Evolutionary conservation across 2,113 vertebrate species (phyloP), one percentile per base, ranked within the genome.

Genomic region (Cyanocitta stelleri): DNA sequence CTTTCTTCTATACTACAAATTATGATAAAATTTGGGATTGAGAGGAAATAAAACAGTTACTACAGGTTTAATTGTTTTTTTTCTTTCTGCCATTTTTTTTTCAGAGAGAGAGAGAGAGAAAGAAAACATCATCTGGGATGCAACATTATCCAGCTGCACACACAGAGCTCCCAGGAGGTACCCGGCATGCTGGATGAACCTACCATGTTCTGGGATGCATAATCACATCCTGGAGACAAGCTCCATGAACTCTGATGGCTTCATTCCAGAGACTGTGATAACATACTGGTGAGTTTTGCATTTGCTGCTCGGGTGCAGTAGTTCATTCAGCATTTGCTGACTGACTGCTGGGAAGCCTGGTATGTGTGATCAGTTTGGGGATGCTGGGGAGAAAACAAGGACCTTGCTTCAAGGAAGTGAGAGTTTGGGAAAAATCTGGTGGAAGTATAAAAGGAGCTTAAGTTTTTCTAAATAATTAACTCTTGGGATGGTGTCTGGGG

Each of bases 81-180:
- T 39, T 72, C 21, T 64, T 72, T n/a, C 44, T 2, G 3, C 1
- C 7, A 0, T 23, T 3, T 15, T 33, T 46, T 37, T 39, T 56
- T 63, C 16, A 32, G 10, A 55, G 18, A 55, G 49, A 74, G 56
- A 63, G 30, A 74, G 56, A 63, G 26, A 39, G 14, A 46, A 32
- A 86, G 8, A 68, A 80, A 51, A 62, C 27, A 43, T 4, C 4
- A 49, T 62, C n/a, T 67, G 33, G 20, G 61, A 85, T 49, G 12
- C 74, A 95, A 68, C 20, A 29, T 35, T 68, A 76, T 52, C 33
- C 62, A 87, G 54, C 75, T 81, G 69, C 46, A 74, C 1, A 2
- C 52, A 64, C 37, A 87, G 39, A 91, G 41, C 22, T 93, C 77
- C 61, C 73, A 48, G 48, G 87, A 87, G 59, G 26, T 35, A 94